Percentiles rank a stretch among this genome's conserved stretches.
These are phyloP conservation scores for Barnardius zonarius DNA, from an alignment of 2,113 vertebrate species.

Conservation along the genomic window DNA sequence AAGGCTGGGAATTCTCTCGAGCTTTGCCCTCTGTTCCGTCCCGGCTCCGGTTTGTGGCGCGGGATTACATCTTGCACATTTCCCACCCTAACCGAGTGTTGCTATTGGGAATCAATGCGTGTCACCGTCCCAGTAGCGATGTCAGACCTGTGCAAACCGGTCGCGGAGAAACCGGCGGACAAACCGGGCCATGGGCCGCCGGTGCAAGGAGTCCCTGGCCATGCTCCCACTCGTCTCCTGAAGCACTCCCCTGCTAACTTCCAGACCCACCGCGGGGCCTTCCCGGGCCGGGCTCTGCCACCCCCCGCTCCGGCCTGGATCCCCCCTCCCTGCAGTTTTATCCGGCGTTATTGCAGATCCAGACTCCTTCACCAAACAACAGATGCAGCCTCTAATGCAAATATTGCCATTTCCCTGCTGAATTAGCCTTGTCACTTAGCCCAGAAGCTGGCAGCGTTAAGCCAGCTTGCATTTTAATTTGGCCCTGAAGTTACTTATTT, in stretches of 20 bases:
- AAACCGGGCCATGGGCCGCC: not conserved
- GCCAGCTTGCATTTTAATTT: conserved; percentile 98
- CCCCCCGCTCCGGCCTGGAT: not conserved
- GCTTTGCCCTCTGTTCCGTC: rapidly evolving
- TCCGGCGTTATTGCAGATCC: not conserved
- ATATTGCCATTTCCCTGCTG: conserved; percentile 77
- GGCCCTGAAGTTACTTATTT: conserved; percentile 98
- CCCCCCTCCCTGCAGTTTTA: not conserved
- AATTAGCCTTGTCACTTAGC: conserved; percentile 85
- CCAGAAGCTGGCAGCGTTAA: conserved; percentile 84
- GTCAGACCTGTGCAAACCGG: not conserved
- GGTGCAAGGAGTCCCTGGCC: not conserved
- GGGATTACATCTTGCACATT: not conserved
- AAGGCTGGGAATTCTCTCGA: rapidly evolving
- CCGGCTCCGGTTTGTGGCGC: not conserved
- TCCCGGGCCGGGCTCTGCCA: not conserved
- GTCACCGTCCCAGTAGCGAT: not conserved
- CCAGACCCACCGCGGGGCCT: not conserved
- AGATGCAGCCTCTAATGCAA: conserved; percentile 74
- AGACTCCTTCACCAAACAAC: conserved; percentile 52
- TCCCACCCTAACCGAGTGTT: not conserved
- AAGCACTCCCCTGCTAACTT: not conserved
- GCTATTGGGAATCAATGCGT: not conserved
- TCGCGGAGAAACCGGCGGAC: not conserved
- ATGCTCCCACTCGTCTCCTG: not conserved